Conservation (phyloP, 2,888 invertebrate genomes). For the Nipponacmea schrenckii region DNA sequence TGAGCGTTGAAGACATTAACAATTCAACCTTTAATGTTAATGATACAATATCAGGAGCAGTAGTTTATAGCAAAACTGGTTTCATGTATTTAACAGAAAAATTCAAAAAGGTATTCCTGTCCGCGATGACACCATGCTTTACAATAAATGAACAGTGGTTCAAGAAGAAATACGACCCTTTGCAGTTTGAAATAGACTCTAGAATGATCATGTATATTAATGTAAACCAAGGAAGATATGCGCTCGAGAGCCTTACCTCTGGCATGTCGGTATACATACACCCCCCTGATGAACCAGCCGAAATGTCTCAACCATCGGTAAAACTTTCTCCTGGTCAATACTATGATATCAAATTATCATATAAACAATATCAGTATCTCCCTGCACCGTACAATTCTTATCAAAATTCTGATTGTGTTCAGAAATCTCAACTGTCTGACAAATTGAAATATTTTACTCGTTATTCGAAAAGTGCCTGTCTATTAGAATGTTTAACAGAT, state of each 20-base stretch:
- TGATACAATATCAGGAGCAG: too few species aligned
- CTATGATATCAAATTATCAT: not conserved
- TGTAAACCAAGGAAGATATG: not conserved
- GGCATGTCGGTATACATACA: not conserved
- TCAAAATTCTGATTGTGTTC: not conserved
- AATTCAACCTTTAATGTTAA: too few species aligned
- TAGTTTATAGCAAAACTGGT: too few species aligned
- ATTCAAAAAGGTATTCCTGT: too few species aligned
- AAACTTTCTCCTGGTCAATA: not conserved
- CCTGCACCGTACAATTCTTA: not conserved
- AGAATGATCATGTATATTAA: not conserved
- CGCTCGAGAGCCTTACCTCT: not conserved
- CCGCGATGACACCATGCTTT: not conserved
- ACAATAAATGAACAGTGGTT: not conserved
- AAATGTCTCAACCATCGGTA: not conserved
- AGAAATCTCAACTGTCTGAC: not conserved
- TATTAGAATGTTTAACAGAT: not conserved
- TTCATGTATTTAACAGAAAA: too few species aligned
- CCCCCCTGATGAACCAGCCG: not conserved
- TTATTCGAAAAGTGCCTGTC: not conserved
- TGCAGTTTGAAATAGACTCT: not conserved
- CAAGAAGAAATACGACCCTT: not conserved
- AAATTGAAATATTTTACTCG: not conserved
- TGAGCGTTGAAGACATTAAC: too few species aligned
- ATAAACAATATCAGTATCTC: not conserved